Percentiles rank a stretch among this genome's conserved stretches.
Conservation (phyloP, 2,113 vertebrate species). For the Rhipidura dahli region DNA sequence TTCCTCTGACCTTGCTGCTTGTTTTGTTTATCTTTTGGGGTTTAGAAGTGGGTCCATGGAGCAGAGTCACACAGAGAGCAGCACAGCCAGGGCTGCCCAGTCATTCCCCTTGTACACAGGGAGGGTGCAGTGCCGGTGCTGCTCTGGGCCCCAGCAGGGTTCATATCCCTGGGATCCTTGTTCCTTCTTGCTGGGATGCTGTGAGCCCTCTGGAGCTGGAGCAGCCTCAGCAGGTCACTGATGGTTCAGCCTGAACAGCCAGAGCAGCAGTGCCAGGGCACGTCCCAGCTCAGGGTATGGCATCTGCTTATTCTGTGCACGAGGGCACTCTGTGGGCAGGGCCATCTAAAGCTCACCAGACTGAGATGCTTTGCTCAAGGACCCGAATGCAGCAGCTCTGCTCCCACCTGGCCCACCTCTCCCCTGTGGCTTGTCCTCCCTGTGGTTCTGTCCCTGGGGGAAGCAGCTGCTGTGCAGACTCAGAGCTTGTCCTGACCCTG, state of each 20-base stretch:
- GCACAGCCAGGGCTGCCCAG: background rate
- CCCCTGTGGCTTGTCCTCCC: background rate
- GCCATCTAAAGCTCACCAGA: background rate
- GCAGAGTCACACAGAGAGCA: background rate
- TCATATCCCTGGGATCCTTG: accelerated
- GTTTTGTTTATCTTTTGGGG: background rate
- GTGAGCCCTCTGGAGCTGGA: background rate
- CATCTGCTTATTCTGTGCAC: accelerated
- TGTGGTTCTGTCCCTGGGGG: background rate
- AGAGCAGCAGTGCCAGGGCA: background rate
- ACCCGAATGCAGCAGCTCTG: background rate
- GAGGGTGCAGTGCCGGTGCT: accelerated
- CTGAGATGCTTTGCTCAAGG: background rate
- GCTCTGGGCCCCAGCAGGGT: accelerated
- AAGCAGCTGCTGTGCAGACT: background rate
- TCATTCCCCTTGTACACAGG: accelerated
- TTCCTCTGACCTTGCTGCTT: background rate
- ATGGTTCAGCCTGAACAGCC: background rate
- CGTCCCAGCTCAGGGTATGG: accelerated
- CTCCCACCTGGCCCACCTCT: background rate
- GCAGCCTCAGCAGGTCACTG: background rate
- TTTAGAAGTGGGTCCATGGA: background rate
- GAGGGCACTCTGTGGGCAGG: background rate
- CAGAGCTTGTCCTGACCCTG: background rate
- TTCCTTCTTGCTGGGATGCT: background rate